Base-by-base conservation (phyloP, 2,888 invertebrate genomes). In the Meteorus colon region DNA sequence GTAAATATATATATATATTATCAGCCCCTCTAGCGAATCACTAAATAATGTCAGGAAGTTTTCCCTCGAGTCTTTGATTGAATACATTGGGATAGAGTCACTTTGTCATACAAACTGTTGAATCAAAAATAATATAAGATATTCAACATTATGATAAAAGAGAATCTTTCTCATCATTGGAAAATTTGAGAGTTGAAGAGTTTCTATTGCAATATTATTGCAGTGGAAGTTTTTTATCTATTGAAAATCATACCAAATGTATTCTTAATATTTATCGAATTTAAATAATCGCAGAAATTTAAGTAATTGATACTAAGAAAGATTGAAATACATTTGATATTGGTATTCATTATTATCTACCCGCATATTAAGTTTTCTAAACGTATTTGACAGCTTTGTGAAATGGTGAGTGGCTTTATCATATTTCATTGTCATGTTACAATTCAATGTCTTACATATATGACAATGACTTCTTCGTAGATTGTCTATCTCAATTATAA, bases 41-140 rank as follows among this genome's bases (percentile, higher is more conserved):
- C 72, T 79, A 73, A 81, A 79, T 78, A 81, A 81, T 79, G 77
- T 19, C 55, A 55, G 55, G 8, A n/a, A 19, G 55, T 55, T 4
- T 19, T 55, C 8, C 6, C 19, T 24, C 55, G 6, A 24, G 19
- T 55, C 19, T 0, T 6, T 55, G 0, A 19, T 31, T 31, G 63
- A 31, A 31, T 63, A 63, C 6, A 63, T 31, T 63, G 14, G 5
- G 29, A 63, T 63, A 31, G 29, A 63, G 4, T 29, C 3, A 62
- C 19, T 27, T 29, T 27, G 10, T 62, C 60, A 48, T 16, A 4
- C 48, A 48, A 48, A 14, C 4, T n/a, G 16, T n/a, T 48, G n/a
- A n/a, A n/a, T 48, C 14, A 48, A 48, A 48, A 41, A 41, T 12
- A 41, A 41, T 12, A 12, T 5, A 41, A 8, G 12, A 41, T 41